phyloP scores from a whole-genome alignment of 1,140 invertebrate genomes.

The Ericerus pela region DNA sequence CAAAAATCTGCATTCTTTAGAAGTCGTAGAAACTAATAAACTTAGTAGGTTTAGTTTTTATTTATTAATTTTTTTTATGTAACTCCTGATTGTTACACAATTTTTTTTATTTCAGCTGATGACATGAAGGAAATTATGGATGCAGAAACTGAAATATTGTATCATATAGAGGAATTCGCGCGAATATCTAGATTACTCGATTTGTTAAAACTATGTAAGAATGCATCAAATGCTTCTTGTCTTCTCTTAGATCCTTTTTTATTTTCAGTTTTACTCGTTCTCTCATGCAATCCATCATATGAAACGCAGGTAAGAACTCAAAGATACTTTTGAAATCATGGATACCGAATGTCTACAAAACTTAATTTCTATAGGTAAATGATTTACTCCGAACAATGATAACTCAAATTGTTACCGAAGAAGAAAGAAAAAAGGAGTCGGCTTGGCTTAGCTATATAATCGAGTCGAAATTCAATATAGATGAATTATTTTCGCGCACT shows the following conservation, averaged over 20 bases:
- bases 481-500: slow-evolving; percentile 33
- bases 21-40: neutral
- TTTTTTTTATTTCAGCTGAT: slow-evolving; percentile 3
- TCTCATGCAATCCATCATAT: slow-evolving; percentile 33
- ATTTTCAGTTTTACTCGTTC: slow-evolving; percentile 34
- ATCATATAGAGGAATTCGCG: slow-evolving; percentile 37
- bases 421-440: slow-evolving; percentile 33
- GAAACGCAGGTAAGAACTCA: slow-evolving; percentile 32
- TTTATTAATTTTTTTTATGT: neutral
- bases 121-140: slow-evolving; percentile 7
- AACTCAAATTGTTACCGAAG: slow-evolving; percentile 32
- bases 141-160: slow-evolving; percentile 39
- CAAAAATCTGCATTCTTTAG: slow-evolving; percentile 24
- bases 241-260: slow-evolving; percentile 39
- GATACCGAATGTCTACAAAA: neutral
- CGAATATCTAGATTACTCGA: slow-evolving; percentile 35
- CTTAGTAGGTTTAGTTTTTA: neutral
- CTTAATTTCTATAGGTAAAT: slow-evolving; percentile 27
- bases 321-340: neutral
- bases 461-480: slow-evolving; percentile 28
- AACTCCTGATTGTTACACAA: neutral
- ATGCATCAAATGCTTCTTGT: slow-evolving; percentile 33
- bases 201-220: slow-evolving; percentile 37
- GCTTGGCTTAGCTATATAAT: slow-evolving; percentile 37
- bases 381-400: slow-evolving; percentile 35